These are phyloP conservation scores for Calephelis perditalis DNA, from an alignment of 2,888 invertebrate species.

Conservation along the genomic window DNA sequence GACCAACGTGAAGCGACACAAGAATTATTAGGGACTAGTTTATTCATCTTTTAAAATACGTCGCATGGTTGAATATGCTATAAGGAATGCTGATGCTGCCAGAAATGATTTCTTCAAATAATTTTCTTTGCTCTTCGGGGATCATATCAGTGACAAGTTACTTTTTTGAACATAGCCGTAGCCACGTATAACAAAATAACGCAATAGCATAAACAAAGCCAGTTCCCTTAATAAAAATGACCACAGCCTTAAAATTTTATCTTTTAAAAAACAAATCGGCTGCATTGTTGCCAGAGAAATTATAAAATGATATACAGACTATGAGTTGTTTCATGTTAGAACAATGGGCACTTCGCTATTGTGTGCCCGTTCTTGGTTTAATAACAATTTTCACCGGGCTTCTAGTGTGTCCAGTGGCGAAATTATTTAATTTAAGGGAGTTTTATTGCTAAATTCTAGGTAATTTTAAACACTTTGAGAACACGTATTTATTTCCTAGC, in stretches of 20 bases:
- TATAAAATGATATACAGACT: conserved; percentile 21
- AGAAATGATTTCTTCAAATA: too few relatives aligned
- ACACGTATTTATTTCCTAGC: background rate
- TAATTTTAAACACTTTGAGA: background rate
- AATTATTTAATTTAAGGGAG: conserved; percentile 6
- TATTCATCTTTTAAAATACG: too few relatives aligned
- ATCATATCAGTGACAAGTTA: too few relatives aligned
- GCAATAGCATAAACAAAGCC: too few relatives aligned
- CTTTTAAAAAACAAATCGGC: conserved; percentile 19
- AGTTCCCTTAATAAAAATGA: background rate
- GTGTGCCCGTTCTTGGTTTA: conserved; percentile 18
- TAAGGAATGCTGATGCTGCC: too few relatives aligned
- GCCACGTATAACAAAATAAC: too few relatives aligned
- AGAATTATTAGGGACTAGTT: too few relatives aligned
- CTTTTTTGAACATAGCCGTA: too few relatives aligned
- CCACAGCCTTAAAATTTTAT: conserved; percentile 6
- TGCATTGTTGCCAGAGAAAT: conserved; percentile 24
- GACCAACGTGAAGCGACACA: too few relatives aligned
- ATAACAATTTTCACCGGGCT: conserved; percentile 18
- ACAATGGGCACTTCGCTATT: conserved; percentile 22
- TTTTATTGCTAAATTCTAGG: conserved; percentile 5
- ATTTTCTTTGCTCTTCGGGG: too few relatives aligned
- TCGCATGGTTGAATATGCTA: too few relatives aligned
- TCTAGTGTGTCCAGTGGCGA: background rate
- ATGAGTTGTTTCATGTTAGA: conserved; percentile 17